Conservation (phyloP, 2,888 invertebrate genomes). For the Ernsta delagoae region DNA sequence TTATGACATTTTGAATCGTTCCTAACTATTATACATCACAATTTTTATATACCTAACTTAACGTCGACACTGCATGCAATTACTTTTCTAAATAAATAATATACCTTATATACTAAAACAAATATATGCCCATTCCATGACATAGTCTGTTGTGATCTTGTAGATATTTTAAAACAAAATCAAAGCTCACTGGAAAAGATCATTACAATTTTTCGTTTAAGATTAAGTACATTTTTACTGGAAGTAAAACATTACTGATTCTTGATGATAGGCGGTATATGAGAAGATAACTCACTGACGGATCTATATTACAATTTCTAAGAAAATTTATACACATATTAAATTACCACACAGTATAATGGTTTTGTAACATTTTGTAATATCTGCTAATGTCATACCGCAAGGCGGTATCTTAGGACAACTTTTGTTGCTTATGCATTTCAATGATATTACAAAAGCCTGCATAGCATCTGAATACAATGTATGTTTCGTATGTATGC, state of each 20-base stretch:
- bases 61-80: slow-evolving; percentile 21
- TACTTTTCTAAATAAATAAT: slow-evolving; percentile 46
- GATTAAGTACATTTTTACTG: background rate
- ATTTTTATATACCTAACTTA: slow-evolving; percentile 39
- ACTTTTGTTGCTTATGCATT: background rate
- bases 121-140: slow-evolving; percentile 5
- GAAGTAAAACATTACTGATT: background rate
- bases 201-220: background rate
- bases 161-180: background rate
- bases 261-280: slow-evolving; percentile 6
- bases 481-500: background rate
- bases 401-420: slow-evolving; percentile 8
- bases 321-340: background rate
- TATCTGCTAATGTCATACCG: background rate
- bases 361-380: background rate
- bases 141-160: background rate
- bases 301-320: background rate
- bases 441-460: background rate
- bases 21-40: slow-evolving; percentile 38
- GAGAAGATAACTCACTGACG: slow-evolving; percentile 1
- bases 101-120: slow-evolving; percentile 10
- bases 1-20: slow-evolving; percentile 21
- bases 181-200: background rate
- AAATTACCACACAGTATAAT: background rate
- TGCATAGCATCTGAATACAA: slow-evolving; percentile 2